A percentile compares a stretch with the other conserved stretches of the same genome.
Conservation (phyloP, 2,888 invertebrate species). For the Flexamia atlantica region DNA sequence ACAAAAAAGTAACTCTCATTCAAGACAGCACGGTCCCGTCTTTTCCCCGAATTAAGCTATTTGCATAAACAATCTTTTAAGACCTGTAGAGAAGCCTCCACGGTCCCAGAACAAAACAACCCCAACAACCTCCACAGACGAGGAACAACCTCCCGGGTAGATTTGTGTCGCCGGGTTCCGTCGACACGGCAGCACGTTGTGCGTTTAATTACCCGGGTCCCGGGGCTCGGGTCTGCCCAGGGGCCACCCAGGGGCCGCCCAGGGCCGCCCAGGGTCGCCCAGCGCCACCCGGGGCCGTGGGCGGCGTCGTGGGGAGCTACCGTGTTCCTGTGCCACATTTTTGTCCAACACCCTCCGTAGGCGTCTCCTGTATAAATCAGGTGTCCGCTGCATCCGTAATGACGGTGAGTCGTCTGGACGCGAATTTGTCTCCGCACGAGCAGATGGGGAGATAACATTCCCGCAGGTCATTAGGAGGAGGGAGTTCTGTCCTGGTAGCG, state of each 20-base stretch:
- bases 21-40: too few species aligned
- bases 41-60: too few species aligned
- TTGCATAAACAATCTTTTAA: too few species aligned
- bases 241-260: constrained; percentile 26
- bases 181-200: constrained; percentile 27
- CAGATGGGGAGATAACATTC: constrained; percentile 38
- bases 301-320: neutral
- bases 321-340: constrained; percentile 61
- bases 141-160: neutral
- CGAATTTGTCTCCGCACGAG: constrained; percentile 57
- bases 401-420: neutral
- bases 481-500: too few species aligned
- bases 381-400: constrained; percentile 52
- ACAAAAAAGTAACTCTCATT: too few species aligned
- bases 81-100: neutral
- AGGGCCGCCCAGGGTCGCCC: constrained; percentile 46
- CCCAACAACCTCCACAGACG: too few species aligned
- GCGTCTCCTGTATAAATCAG: constrained; percentile 58
- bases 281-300: constrained; percentile 40
- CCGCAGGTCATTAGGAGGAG: constrained; percentile 40
- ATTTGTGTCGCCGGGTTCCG: constrained; percentile 12
- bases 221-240: neutral
- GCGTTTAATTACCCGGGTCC: constrained; percentile 49
- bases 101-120: neutral
- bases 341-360: constrained; percentile 62